Evolutionary conservation across 92 coral and sea anemone genomes (phyloP).

Genomic region (Umimayanthus kanabou): DNA sequence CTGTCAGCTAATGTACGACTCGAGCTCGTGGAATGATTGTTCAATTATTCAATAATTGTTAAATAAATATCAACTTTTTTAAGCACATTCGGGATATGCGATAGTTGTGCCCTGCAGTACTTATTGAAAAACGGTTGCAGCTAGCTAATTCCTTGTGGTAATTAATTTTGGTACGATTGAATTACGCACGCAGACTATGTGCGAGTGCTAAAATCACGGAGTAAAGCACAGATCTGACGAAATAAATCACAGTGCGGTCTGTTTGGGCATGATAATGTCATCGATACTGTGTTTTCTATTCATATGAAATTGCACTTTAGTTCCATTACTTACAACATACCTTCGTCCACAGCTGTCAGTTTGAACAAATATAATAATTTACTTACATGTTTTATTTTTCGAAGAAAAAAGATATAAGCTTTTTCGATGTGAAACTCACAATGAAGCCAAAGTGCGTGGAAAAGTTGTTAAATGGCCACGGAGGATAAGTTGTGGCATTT

Average conservation of each 20-base stretch:
- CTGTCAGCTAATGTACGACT: too few relatives aligned
- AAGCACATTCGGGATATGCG: too few relatives aligned
- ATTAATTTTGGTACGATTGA: background rate
- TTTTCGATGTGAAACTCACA: conserved; percentile 26
- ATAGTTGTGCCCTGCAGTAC: too few relatives aligned
- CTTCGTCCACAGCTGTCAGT: background rate
- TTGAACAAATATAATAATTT: too few relatives aligned
- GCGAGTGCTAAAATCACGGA: background rate
- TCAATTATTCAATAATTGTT: too few relatives aligned
- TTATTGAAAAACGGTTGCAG: background rate
- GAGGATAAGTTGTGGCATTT: conserved; percentile 48
- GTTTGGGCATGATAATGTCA: background rate
- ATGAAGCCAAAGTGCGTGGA: conserved; percentile 18
- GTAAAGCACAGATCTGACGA: conserved; percentile 2
- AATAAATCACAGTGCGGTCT: background rate
- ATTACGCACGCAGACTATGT: background rate
- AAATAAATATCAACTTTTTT: too few relatives aligned
- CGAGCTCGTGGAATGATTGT: too few relatives aligned
- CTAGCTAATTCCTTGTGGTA: conserved; percentile 8
- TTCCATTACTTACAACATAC: background rate
- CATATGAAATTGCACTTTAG: background rate
- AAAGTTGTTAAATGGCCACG: conserved; percentile 43
- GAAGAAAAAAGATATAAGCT: conserved; percentile 27
- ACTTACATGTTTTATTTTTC: background rate
- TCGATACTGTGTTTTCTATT: background rate